Percentiles rank a stretch among this genome's conserved stretches.
phyloP scores from a whole-genome alignment of 2,888 invertebrate genomes.

The Ennomos quercinarius region DNA sequence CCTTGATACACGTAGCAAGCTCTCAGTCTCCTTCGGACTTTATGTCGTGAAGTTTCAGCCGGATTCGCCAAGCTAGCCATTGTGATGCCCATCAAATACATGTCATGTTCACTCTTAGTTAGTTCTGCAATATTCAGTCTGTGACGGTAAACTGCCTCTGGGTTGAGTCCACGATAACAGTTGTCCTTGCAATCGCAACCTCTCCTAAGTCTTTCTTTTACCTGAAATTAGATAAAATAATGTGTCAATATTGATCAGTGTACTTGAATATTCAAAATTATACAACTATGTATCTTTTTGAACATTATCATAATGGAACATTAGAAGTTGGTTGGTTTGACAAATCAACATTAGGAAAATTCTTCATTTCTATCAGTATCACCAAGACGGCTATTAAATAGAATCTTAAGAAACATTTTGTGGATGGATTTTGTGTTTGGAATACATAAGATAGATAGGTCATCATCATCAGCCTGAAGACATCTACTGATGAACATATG shows the following conservation, averaged over 20 bases:
- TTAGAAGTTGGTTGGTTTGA: neutral
- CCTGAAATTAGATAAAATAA: constrained; percentile 73
- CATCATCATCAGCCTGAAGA: too few relatives aligned
- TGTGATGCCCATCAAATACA: constrained; percentile 94
- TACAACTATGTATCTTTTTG: too few relatives aligned
- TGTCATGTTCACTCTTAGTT: constrained; percentile 93
- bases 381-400: too few relatives aligned
- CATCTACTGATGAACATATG: too few relatives aligned
- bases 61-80: constrained; percentile 92
- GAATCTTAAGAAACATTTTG: too few relatives aligned
- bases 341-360: neutral
- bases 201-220: constrained; percentile 88
- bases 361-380: too few relatives aligned
- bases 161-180: constrained; percentile 90
- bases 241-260: too few relatives aligned
- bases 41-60: constrained; percentile 89
- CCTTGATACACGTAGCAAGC: constrained; percentile 93
- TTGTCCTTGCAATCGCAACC: constrained; percentile 93
- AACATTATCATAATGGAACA: too few relatives aligned
- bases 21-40: constrained; percentile 89
- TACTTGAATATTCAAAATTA: too few relatives aligned
- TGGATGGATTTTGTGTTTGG: too few relatives aligned
- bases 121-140: constrained; percentile 91
- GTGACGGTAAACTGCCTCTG: constrained; percentile 91
- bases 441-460: too few relatives aligned